Evolutionary conservation across 1,140 invertebrate genomes (phyloP).

Genomic region (Tetraneura akinire): DNA sequence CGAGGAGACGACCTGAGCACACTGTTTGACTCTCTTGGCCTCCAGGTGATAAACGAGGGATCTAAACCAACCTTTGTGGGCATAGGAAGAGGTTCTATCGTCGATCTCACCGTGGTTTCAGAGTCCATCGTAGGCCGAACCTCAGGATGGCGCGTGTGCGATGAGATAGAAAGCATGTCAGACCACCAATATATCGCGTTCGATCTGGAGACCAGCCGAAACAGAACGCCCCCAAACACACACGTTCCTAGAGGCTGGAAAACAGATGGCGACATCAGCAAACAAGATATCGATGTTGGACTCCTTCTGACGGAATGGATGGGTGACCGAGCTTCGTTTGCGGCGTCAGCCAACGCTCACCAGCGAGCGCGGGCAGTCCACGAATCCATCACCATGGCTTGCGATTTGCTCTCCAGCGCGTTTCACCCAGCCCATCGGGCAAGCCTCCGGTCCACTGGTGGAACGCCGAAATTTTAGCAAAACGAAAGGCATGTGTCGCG

Average conservation of each 20-base stretch:
- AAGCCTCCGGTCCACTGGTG: neutral
- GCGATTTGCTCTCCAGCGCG: neutral
- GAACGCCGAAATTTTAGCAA: neutral
- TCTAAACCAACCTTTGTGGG: neutral
- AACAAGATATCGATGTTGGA: neutral
- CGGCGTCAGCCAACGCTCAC: neutral
- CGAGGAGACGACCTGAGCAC: neutral
- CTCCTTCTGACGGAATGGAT: neutral
- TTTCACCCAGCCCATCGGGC: neutral
- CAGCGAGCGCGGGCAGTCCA: neutral
- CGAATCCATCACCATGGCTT: neutral
- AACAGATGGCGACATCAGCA: neutral
- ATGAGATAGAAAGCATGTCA: neutral
- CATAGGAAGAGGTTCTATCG: neutral
- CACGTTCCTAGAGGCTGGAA: neutral
- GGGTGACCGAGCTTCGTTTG: neutral
- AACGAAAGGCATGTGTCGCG: too few species aligned
- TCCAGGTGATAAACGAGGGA: neutral
- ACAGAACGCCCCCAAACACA: neutral
- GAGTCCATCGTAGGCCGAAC: neutral
- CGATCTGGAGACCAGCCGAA: neutral
- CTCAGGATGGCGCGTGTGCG: neutral
- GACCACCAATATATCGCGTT: neutral
- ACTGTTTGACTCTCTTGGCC: neutral
- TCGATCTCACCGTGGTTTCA: neutral